Evolutionary conservation across 2,888 invertebrate species (phyloP).

Genomic region (Tryphoninae sp.): DNA sequence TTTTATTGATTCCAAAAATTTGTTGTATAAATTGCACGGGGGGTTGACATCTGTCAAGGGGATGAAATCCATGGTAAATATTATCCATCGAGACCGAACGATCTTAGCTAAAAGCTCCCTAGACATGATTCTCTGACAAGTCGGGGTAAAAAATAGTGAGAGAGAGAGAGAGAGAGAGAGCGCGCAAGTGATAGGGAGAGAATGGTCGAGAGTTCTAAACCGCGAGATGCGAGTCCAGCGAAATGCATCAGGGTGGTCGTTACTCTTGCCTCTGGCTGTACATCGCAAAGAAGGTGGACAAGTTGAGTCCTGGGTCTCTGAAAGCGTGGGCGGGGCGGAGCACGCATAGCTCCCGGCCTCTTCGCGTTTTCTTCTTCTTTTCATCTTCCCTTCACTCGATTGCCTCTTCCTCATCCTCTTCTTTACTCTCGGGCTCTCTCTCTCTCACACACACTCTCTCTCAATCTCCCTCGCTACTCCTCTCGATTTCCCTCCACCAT

Average conservation of each 20-base stretch:
- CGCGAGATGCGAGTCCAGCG: slow-evolving; percentile 49
- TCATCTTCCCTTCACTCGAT: slow-evolving; percentile 63
- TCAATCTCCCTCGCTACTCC: slow-evolving; percentile 47
- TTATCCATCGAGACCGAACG: slow-evolving; percentile 37
- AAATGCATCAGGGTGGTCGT: slow-evolving; percentile 68
- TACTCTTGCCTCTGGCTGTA: slow-evolving; percentile 79
- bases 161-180: slow-evolving; percentile 31
- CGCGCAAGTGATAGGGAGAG: slow-evolving; percentile 32
- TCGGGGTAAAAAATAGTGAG: background rate
- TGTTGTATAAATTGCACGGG: too few relatives aligned
- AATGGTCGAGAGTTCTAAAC: slow-evolving; percentile 58
- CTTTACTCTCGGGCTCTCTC: slow-evolving; percentile 37
- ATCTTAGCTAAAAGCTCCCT: slow-evolving; percentile 53
- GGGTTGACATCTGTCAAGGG: too few relatives aligned
- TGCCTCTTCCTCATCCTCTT: slow-evolving; percentile 54
- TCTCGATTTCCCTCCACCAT: slow-evolving; percentile 50
- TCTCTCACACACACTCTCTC: slow-evolving; percentile 40
- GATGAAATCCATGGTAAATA: slow-evolving; percentile 1
- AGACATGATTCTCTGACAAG: slow-evolving; percentile 57
- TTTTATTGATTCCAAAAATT: too few relatives aligned
- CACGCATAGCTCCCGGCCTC: slow-evolving; percentile 81
- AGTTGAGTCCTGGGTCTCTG: slow-evolving; percentile 80
- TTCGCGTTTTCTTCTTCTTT: slow-evolving; percentile 66
- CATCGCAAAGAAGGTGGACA: slow-evolving; percentile 79
- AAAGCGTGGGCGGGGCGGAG: slow-evolving; percentile 81